Base-by-base conservation (phyloP, 2,113 vertebrate species). In the Myxocyprinus asiaticus region DNA sequence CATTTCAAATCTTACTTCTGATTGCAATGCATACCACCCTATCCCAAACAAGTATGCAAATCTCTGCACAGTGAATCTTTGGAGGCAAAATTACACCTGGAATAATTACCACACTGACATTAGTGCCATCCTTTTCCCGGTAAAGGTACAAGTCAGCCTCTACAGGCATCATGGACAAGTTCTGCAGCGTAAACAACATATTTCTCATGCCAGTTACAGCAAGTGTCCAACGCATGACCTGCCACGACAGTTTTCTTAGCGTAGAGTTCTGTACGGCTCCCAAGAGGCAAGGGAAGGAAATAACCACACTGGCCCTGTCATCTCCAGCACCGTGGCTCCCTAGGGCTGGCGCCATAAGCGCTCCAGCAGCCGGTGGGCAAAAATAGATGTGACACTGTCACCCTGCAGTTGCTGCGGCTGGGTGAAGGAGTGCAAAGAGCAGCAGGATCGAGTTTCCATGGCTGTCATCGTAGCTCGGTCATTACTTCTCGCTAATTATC, bases 401-500 rank as follows among this genome's bases (percentile, higher is more conserved):
- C 4, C 66, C 66, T 81, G 83, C 93, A 93, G 92, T 93, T 94
- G 93, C 91, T 89, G 84, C 47, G 85, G 84, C 73, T 83, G 89
- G 90, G 88, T 87, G 90, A 90, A 92, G 91, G 90, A 87, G 89
- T 88, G 83, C 88, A 86, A 83, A 87, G 89, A 90, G 87, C 91
- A 90, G 22, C 72, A 59, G 77, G 86, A 86, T 94, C 87, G 3
- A 65, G 88, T 94, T 93, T 88, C 92, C 84, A 87, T 72, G 90
- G 89, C 92, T 94, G 93, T 93, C 93, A 94, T 93, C 93, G 88
- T 90, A 91, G 89, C 88, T 87, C 72, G 62, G 87, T 92, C 91
- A 92, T 94, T 94, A 94, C 91, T 93, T 92, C 87, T 91, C 87
- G 84, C 91, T 93, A 93, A 94, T 94, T 93, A 94, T 90, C 92